phyloP scores from a whole-genome alignment of 2,797 vertebrate species.

The Tangara arthus region DNA sequence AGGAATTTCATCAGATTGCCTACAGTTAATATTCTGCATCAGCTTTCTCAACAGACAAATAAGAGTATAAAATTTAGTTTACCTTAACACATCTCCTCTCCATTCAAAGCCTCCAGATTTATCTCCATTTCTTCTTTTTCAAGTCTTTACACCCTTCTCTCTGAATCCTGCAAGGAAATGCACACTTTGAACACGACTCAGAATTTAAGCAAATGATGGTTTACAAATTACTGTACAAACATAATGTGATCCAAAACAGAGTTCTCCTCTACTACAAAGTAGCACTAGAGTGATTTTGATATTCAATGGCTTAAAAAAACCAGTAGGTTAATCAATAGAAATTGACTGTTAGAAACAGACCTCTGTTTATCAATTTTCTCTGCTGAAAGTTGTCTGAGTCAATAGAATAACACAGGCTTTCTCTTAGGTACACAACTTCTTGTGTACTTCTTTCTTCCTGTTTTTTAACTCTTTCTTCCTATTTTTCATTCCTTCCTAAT shows the following conservation, averaged over 20 bases:
- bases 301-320: background rate
- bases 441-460: background rate
- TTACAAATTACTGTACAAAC: background rate
- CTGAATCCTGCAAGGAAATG: background rate
- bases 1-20: background rate
- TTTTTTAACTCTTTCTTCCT: background rate
- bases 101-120: background rate
- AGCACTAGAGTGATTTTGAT: background rate
- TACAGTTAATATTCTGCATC: background rate
- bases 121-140: background rate
- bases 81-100: fast-evolving
- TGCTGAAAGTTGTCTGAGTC: background rate
- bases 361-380: background rate
- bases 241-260: background rate
- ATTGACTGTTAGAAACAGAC: background rate
- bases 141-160: background rate
- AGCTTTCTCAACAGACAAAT: background rate
- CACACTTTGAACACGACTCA: background rate
- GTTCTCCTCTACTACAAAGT: background rate
- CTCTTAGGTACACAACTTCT: background rate
- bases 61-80: background rate
- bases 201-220: background rate
- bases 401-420: background rate
- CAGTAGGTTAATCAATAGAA: background rate
- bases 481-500: background rate